phyloP scores from a whole-genome alignment of 1,140 invertebrate genomes.

The Brachionus asplanchnoidis region DNA sequence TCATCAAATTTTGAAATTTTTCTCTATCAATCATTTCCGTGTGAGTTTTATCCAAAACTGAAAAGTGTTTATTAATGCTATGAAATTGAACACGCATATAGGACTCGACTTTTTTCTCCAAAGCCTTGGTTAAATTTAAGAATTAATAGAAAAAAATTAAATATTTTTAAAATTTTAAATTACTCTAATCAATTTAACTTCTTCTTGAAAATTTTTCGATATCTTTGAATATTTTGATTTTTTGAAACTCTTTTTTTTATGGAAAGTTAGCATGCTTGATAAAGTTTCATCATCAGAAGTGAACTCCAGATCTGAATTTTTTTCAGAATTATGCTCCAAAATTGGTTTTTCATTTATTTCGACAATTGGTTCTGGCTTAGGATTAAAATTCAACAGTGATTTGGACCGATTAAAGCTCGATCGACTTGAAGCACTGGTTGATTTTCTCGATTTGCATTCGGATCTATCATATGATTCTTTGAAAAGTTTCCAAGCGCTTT shows the following conservation, averaged over 20 bases:
- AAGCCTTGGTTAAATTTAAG: not conserved
- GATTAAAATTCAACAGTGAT: not conserved
- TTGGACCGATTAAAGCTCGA: not conserved
- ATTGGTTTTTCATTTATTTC: not conserved
- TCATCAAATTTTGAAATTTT: not conserved
- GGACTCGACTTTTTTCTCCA: constrained; percentile 28
- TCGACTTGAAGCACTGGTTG: not conserved
- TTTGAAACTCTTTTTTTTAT: not conserved
- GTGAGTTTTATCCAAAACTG: not conserved
- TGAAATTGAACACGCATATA: constrained; percentile 14
- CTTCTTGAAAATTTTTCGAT: not conserved
- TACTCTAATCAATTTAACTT: constrained; percentile 4
- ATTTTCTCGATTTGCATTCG: not conserved
- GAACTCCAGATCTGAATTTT: not conserved
- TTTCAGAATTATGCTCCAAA: not conserved
- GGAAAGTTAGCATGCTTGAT: not conserved
- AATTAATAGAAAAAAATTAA: not conserved
- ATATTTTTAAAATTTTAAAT: not conserved
- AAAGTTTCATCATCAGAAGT: not conserved
- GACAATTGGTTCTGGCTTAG: not conserved
- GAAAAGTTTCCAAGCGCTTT: constrained; percentile 4
- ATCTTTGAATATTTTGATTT: not conserved
- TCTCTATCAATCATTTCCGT: constrained; percentile 12
- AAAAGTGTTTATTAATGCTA: constrained; percentile 8
- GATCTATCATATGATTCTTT: not conserved